Base-by-base conservation (phyloP, 2,113 vertebrate species). In the Cynopterus brachyotis region DNA sequence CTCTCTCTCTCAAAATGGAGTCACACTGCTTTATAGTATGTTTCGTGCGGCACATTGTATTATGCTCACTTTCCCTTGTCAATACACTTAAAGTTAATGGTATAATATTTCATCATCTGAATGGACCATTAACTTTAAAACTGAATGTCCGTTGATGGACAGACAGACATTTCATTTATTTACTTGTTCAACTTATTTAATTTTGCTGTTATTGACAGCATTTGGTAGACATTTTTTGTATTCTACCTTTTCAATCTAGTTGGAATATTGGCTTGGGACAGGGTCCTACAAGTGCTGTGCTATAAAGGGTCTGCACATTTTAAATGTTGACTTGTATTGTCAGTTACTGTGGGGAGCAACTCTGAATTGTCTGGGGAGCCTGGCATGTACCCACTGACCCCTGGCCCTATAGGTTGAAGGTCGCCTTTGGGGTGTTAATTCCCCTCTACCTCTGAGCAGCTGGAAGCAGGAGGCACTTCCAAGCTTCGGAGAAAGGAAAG, bases 31-130 rank as follows among this genome's bases (percentile, higher is more conserved):
- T 32, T 16, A 20, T 0, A 4, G 3, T 3, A 20, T 2, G 28
- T 73, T 75, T 24, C 19, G n/a, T 3, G 12, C 0, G 0, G 2
- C 3, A 2, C 24, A 0, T 37, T 3, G 6, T 5, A 11, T 42
- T 3, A 42, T 0, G 4, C 35, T 75, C 60, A 8, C 30, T 75
- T 70, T 82, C 35, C 59, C n/a, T 53, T 60, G 28, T 16, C 35
- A 6, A 9, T 17, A 32, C 53, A 12, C 7, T n/a, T 45, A 12
- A 57, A 50, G 10, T 45, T 47, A 22, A 42, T 0, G 5, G 22
- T 28, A 0, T 19, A 6, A 0, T 24, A 17, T 45, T 24, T 91
- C 55, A 6, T 6, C 37, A 6, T 12, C 12, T 0, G 24, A n/a
- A 3, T 2, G 40, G 73, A 42, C 22, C 5, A 20, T 6, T 2